Conservation (phyloP, 2,113 vertebrate species). For the Macrotis lagotis region DNA sequence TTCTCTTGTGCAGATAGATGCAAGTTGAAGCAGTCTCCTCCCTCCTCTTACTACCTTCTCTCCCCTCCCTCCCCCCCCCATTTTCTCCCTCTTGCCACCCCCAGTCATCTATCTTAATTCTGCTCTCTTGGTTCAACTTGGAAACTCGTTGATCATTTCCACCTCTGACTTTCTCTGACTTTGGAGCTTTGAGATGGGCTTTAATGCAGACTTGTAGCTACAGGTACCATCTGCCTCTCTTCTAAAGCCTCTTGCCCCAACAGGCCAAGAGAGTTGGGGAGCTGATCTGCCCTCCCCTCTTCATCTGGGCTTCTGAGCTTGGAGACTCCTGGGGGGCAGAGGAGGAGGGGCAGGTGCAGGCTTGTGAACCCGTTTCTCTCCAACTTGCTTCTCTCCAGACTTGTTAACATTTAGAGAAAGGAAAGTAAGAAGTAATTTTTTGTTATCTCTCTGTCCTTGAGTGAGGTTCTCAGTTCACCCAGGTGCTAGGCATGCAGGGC, state of each 20-base stretch:
- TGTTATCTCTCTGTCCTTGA: constrained; percentile 33
- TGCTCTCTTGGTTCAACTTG: constrained; percentile 5
- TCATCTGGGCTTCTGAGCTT: not conserved
- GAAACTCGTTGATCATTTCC: not conserved
- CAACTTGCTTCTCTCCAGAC: not conserved
- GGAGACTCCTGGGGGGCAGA: not conserved
- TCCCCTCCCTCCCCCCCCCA: not conserved
- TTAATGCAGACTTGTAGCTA: constrained; percentile 68
- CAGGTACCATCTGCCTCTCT: constrained; percentile 55
- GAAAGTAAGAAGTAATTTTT: not conserved
- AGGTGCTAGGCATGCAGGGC: constrained; percentile 42
- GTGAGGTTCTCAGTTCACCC: constrained; percentile 39
- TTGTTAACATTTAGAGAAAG: not conserved
- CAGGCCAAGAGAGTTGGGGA: constrained; percentile 50
- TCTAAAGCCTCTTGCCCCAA: constrained; percentile 52
- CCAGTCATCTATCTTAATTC: constrained; percentile 11
- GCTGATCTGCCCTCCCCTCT: not conserved
- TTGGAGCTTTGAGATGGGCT: accelerated
- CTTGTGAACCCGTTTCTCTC: constrained; percentile 6
- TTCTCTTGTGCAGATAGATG: not conserved
- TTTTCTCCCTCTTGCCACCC: not conserved
- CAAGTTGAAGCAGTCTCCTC: constrained; percentile 36
- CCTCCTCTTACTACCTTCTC: not conserved
- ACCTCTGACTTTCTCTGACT: not conserved
- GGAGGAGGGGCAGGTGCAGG: constrained; percentile 13